Evolutionary conservation across 2,888 invertebrate species (phyloP).

Genomic region (Lycocerus yunnanus): DNA sequence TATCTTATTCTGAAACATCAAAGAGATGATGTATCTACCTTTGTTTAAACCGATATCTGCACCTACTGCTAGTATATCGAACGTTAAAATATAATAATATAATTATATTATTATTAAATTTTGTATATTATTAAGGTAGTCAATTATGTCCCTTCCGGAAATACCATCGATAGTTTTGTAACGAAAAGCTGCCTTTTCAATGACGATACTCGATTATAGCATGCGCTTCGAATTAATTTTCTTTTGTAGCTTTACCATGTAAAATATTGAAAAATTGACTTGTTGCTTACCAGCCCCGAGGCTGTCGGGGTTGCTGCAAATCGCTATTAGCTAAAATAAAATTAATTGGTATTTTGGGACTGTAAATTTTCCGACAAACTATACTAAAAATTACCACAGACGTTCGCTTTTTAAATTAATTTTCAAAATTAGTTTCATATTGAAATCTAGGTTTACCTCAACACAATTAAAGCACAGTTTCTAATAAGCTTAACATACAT

Average conservation of each 20-base stretch:
- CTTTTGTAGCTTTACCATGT: not conserved
- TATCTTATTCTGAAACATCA: slow-evolving; percentile 26
- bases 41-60: slow-evolving; percentile 15
- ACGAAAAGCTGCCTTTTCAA: too few relatives aligned
- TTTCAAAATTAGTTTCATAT: not conserved
- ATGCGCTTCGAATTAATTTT: not conserved
- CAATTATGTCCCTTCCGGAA: too few relatives aligned
- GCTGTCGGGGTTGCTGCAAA: not conserved
- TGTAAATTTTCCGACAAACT: not conserved
- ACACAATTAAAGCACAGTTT: not conserved
- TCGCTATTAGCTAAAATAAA: not conserved
- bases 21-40: slow-evolving; percentile 26
- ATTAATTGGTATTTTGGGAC: not conserved
- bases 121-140: not conserved
- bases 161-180: too few relatives aligned
- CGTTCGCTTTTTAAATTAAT: too few relatives aligned
- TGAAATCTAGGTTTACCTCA: not conserved
- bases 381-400: too few relatives aligned
- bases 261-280: not conserved
- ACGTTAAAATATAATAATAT: too few relatives aligned
- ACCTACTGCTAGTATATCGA: slow-evolving; percentile 4
- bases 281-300: not conserved
- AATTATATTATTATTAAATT: slow-evolving; percentile 1
- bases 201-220: not conserved
- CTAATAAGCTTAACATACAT: not conserved